Percentiles rank a stretch among this genome's conserved stretches.
Evolutionary conservation across 2,888 invertebrate species (phyloP).

Genomic region (Phoenoteleia sp.): DNA sequence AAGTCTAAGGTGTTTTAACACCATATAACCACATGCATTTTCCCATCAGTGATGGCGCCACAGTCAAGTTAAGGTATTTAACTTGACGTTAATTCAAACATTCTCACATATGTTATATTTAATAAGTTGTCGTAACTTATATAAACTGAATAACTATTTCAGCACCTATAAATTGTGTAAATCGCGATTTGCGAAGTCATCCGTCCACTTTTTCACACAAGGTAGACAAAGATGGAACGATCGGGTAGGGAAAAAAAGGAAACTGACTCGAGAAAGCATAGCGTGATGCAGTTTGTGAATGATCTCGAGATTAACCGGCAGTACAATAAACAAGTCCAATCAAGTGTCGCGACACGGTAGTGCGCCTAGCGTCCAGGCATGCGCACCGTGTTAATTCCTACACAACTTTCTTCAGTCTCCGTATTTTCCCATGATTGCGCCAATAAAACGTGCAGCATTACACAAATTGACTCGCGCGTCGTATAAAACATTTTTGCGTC

Average conservation of each 20-base stretch:
- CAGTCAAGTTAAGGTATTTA: neutral
- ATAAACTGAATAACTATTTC: neutral
- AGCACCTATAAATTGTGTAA: neutral
- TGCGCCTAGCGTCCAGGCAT: conserved; percentile 43
- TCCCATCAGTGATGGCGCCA: neutral
- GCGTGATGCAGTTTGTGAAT: conserved; percentile 35
- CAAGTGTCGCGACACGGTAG: conserved; percentile 47
- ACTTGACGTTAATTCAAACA: no score
- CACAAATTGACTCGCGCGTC: conserved; percentile 59
- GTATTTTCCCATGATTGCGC: conserved; percentile 64
- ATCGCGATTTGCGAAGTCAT: neutral
- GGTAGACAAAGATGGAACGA: neutral
- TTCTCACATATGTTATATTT: no score
- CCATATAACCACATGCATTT: no score
- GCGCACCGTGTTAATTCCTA: conserved; percentile 51
- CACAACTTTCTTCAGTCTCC: conserved; percentile 56
- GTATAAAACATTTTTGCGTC: conserved; percentile 64
- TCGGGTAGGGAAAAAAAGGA: neutral
- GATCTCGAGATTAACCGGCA: conserved; percentile 32
- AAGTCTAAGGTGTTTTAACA: no score
- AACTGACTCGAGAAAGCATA: conserved; percentile 13
- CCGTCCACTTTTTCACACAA: neutral
- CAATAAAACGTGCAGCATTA: conserved; percentile 50
- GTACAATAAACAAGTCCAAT: conserved; percentile 63
- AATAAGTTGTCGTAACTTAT: neutral